phyloP scores from a whole-genome alignment of 2,113 vertebrate genomes.

The Hippocampus mohnikei region DNA sequence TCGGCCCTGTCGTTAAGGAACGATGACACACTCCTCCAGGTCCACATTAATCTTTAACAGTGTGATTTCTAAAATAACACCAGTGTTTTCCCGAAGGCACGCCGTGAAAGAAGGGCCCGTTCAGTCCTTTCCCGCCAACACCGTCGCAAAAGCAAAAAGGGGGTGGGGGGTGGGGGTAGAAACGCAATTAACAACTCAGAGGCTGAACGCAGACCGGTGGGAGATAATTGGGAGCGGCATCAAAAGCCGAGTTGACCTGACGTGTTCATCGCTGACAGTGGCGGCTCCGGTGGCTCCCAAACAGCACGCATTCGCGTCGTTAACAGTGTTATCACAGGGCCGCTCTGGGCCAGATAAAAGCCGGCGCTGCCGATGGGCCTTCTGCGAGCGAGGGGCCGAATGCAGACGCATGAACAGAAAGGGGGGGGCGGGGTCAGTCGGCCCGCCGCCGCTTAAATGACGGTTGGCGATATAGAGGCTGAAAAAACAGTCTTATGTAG shows the following conservation, averaged over 20 bases:
- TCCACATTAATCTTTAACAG: slow-evolving; percentile 73
- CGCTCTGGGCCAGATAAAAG: slow-evolving; percentile 69
- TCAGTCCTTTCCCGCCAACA: slow-evolving; percentile 22
- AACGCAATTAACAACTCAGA: slow-evolving; percentile 24
- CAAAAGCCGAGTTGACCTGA: slow-evolving; percentile 58
- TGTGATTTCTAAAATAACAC: slow-evolving; percentile 78
- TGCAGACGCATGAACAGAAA: slow-evolving; percentile 48
- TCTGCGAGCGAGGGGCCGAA: slow-evolving; percentile 53
- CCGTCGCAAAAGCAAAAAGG: slow-evolving; percentile 1
- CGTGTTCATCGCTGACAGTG: slow-evolving; percentile 56
- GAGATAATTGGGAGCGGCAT: slow-evolving; percentile 19
- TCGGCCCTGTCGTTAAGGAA: slow-evolving; percentile 68
- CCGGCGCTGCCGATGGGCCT: slow-evolving; percentile 44
- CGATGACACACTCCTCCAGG: slow-evolving; percentile 75
- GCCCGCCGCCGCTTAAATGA: slow-evolving; percentile 69
- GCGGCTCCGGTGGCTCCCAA: slow-evolving; percentile 56
- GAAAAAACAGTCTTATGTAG: slow-evolving; percentile 48
- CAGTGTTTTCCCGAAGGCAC: slow-evolving; percentile 59
- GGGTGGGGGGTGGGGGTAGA: neutral
- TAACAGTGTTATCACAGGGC: slow-evolving; percentile 74
- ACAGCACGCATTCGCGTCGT: slow-evolving; percentile 66
- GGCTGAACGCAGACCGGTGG: slow-evolving; percentile 6
- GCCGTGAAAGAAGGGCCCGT: slow-evolving; percentile 41
- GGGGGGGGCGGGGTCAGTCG: slow-evolving; percentile 37
- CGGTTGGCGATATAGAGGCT: slow-evolving; percentile 62